These are phyloP conservation scores for Cyclina sinensis DNA, from an alignment of 1,140 invertebrate genomes.

Conservation along the genomic window DNA sequence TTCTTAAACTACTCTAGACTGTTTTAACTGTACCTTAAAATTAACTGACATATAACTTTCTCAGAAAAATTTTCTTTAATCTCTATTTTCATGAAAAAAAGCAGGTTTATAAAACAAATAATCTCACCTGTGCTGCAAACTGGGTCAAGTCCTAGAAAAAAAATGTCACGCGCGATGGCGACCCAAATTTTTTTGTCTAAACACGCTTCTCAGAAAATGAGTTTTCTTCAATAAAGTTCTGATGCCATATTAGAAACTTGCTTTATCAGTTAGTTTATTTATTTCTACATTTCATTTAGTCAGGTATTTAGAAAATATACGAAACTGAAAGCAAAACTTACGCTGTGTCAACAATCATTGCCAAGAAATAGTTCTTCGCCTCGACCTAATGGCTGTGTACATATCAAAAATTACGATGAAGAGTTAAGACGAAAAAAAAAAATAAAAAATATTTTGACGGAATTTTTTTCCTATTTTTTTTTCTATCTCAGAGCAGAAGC, in stretches of 20 bases:
- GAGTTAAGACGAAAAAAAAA: neutral
- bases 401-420: neutral
- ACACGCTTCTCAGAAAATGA: constrained; percentile 60
- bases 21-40: too few species aligned
- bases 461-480: neutral
- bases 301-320: neutral
- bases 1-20: too few species aligned
- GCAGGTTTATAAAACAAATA: too few species aligned
- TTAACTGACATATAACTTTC: too few species aligned
- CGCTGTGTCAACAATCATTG: constrained; percentile 30
- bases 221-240: neutral
- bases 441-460: neutral
- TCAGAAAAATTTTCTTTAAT: too few species aligned
- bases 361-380: constrained; percentile 58
- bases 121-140: constrained; percentile 10
- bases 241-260: neutral
- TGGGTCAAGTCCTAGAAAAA: constrained; percentile 47
- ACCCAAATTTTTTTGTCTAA: constrained; percentile 48
- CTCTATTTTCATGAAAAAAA: too few species aligned
- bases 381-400: constrained; percentile 22
- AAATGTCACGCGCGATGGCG: constrained; percentile 44
- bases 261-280: neutral
- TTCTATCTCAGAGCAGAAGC: too few species aligned
- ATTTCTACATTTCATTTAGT: neutral
- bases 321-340: constrained; percentile 9